Conservation (phyloP, 2,113 vertebrate species). For the Indicator maculatus region DNA sequence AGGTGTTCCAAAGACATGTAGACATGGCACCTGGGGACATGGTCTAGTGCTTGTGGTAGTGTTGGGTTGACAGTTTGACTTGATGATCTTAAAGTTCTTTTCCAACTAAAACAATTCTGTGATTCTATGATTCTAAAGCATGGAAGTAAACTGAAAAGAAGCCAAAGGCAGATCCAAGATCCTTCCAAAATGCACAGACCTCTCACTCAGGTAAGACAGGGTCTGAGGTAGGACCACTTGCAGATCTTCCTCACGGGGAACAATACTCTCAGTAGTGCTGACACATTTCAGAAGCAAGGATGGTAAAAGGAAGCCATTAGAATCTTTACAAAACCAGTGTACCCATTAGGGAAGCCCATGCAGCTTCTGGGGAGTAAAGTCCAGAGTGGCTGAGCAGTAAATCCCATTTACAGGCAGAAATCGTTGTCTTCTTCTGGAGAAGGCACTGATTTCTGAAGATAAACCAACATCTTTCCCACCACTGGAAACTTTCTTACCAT, state of each 20-base stretch:
- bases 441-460: not conserved
- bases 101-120: no score
- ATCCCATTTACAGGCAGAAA: not conserved
- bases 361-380: not conserved
- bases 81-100: no score
- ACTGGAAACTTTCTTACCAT: not conserved
- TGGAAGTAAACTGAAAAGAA: not conserved
- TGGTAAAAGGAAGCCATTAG: not conserved
- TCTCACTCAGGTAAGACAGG: not conserved
- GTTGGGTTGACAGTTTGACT: no score
- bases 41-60: no score
- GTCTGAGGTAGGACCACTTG: not conserved
- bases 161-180: not conserved
- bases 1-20: no score
- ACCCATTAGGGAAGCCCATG: not conserved
- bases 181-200: not conserved
- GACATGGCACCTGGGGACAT: no score
- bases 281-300: not conserved
- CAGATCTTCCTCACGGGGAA: not conserved
- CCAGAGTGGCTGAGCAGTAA: not conserved
- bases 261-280: not conserved
- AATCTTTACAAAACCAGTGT: not conserved
- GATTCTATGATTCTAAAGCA: not conserved
- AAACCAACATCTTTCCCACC: not conserved
- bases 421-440: not conserved